Base-by-base conservation (phyloP, 2,888 invertebrate species). In the Ligdia adustata region DNA sequence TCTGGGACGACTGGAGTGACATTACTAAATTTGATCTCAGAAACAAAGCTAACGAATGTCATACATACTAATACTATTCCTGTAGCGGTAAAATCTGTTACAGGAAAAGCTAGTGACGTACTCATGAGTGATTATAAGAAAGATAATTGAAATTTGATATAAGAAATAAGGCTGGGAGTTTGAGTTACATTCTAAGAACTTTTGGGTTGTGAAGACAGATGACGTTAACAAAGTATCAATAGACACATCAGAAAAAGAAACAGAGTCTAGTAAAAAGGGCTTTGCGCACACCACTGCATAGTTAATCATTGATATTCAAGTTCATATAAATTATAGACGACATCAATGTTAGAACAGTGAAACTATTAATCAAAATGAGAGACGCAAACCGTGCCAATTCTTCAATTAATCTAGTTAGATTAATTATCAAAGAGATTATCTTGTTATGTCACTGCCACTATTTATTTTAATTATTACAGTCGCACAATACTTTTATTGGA, bases 1-100 rank as follows among this genome's bases (percentile, higher is more conserved):
- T 87, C 82, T 86, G 82, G 87, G 86, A 73, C 89, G 86, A 62
- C 89, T 90, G 89, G 89, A 90, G 85, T 86, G 88, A 88, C 89
- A 88, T 80, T 83, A 88, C 87, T 89, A 89, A 86, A 87, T 89
- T 86, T 85, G 85, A 88, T 84, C 82, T 66, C 71, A 67, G 75
- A 71, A 81, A 86, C 84, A 86, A 82, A 83, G 79, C 81, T 76
- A 26, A 18, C 31, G 73, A 78, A 79, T 79, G 72, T 75, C 75
- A 72, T 45, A 41, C 33, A 43, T 29, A 16, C 37, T 37, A 34
- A 26, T 37, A 37, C 43, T 33, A 42, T 35, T 52, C 49, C 18
- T 12, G 37, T 11, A 39, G 28, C 14, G 9, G 5, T 24, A 9
- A 12, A 34, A 35, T 31, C 28, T 34, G 28, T 39, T 39, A 42